These are phyloP conservation scores for Benitochromis conjunctus DNA, from an alignment of 2,113 vertebrate genomes.

Conservation along the genomic window DNA sequence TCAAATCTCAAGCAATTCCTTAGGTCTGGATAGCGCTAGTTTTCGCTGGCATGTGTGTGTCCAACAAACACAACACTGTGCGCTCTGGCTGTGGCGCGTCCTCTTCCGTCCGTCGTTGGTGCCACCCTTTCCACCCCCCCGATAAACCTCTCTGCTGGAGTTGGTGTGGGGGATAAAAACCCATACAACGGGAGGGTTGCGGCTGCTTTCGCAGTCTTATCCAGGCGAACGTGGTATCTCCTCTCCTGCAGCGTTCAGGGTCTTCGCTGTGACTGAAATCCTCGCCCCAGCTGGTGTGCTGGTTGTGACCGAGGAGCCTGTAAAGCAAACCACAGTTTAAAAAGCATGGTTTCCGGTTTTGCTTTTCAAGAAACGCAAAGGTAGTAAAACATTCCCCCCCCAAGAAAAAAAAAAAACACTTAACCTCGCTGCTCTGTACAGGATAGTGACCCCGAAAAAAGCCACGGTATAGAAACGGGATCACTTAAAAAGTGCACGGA, in stretches of 20 bases:
- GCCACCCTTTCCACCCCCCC: slow-evolving; percentile 39
- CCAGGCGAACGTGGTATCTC: background rate
- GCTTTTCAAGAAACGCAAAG: background rate
- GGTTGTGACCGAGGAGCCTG: slow-evolving; percentile 17
- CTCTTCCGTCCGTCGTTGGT: slow-evolving; percentile 65
- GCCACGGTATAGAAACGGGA: background rate
- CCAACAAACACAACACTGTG: slow-evolving; percentile 57
- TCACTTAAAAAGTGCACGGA: background rate
- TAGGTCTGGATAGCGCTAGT: slow-evolving; percentile 37
- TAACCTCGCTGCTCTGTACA: background rate
- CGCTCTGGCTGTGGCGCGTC: slow-evolving; percentile 56
- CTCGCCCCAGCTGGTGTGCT: slow-evolving; percentile 62
- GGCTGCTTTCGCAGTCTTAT: background rate
- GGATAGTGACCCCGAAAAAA: background rate
- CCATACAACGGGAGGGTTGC: background rate
- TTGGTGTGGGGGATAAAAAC: background rate
- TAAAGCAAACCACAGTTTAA: background rate
- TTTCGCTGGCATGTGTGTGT: slow-evolving; percentile 57
- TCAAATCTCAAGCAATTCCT: slow-evolving; percentile 26
- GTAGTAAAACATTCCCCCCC: background rate
- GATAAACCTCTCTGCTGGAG: background rate
- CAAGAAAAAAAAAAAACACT: background rate
- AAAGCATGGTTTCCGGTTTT: slow-evolving; percentile 34
- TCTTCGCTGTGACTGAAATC: slow-evolving; percentile 60
- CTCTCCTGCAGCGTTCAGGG: slow-evolving; percentile 42